phyloP scores from a whole-genome alignment of 2,888 invertebrate genomes.

The Drosophila lacicola region DNA sequence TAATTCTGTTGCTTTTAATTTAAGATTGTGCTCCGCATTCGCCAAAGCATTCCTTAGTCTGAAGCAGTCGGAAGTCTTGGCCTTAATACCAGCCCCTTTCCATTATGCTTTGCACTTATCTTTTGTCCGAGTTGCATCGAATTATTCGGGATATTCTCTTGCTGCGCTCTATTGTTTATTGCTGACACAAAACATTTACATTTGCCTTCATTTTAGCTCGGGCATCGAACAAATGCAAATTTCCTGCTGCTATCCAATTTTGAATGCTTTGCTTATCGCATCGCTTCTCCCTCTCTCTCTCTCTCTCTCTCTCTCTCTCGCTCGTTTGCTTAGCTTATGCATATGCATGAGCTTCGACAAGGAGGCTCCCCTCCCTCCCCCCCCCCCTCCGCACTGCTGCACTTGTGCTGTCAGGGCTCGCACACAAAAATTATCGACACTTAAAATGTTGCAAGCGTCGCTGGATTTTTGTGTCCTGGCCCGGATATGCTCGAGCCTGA shows the following conservation, averaged over 20 bases:
- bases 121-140: constrained; percentile 13
- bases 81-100: constrained; percentile 8
- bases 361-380: constrained; percentile 15
- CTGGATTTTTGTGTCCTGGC: constrained; percentile 51
- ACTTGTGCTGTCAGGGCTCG: constrained; percentile 6
- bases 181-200: constrained; percentile 52
- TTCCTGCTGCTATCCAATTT: constrained; percentile 57
- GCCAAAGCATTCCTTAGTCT: not conserved
- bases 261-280: constrained; percentile 68
- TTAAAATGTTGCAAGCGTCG: constrained; percentile 78
- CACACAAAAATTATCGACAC: constrained; percentile 72
- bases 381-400: constrained; percentile 15
- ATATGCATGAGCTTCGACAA: constrained; percentile 65
- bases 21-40: not conserved
- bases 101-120: constrained; percentile 1
- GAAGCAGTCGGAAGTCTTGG: constrained; percentile 6
- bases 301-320: not conserved
- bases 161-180: constrained; percentile 38
- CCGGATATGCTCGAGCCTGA: constrained; percentile 54
- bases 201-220: constrained; percentile 55
- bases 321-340: constrained; percentile 58
- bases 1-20: too few species aligned
- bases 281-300: constrained; percentile 20
- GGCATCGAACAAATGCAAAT: constrained; percentile 61
- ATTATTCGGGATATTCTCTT: constrained; percentile 27